Percentiles rank a stretch among this genome's conserved stretches.
Conservation (phyloP, 2,113 vertebrate species). For the Tretioscincus oriximinensis region DNA sequence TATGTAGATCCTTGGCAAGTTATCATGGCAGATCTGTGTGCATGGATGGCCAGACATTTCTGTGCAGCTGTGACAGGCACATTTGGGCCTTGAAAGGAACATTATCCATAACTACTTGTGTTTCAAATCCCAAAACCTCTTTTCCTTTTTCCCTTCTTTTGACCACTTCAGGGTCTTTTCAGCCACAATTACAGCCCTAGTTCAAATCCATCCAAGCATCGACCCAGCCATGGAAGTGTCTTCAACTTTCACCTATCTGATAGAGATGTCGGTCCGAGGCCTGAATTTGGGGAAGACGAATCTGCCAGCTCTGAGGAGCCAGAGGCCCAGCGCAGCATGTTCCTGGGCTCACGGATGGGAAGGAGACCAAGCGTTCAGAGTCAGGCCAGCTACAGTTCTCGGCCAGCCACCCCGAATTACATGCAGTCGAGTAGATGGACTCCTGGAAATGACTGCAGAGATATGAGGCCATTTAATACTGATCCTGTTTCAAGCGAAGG, state of each 20-base stretch:
- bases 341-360: conserved; percentile 66
- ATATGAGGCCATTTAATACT: conserved; percentile 27
- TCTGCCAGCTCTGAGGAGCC: conserved; percentile 68
- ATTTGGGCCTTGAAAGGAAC: no score
- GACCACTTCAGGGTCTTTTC: conserved; percentile 71
- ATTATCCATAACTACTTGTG: rapidly evolving
- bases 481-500: conserved; percentile 48
- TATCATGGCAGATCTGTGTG: no score
- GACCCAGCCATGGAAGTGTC: conserved; percentile 83
- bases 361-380: conserved; percentile 78
- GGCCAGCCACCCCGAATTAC: conserved; percentile 63
- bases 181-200: conserved; percentile 63
- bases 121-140: background rate
- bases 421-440: conserved; percentile 66
- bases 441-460: conserved; percentile 68
- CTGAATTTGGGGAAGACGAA: conserved; percentile 76
- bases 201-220: conserved; percentile 58
- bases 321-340: conserved; percentile 64
- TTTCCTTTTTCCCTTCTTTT: background rate
- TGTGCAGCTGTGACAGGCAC: background rate
- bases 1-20: no score
- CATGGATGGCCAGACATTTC: no score
- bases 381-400: conserved; percentile 71
- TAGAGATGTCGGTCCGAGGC: conserved; percentile 66
- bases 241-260: conserved; percentile 80